Percentiles rank a stretch among this genome's conserved stretches.
Evolutionary conservation across 2,113 vertebrate species (phyloP).

Genomic region (Phodopus roborovskii): DNA sequence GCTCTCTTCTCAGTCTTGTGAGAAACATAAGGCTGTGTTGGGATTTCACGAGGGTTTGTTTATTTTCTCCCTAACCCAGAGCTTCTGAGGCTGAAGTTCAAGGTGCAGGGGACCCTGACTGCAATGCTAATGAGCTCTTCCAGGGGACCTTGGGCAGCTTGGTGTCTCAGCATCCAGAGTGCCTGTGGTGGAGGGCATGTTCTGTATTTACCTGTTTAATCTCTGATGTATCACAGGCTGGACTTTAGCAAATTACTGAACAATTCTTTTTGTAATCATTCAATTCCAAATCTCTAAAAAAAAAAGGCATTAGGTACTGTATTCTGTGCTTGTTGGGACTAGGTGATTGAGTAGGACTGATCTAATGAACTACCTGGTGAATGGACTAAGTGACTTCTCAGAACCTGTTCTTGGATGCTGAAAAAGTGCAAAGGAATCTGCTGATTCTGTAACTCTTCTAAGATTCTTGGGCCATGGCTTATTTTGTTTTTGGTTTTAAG

Average conservation of each 20-base stretch:
- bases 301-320: not conserved
- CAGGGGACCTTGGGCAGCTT: not conserved
- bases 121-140: constrained; percentile 1
- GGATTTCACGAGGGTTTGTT: constrained; percentile 59
- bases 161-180: no score
- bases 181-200: not conserved
- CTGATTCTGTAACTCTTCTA: not conserved
- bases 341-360: not conserved
- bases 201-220: constrained; percentile 1
- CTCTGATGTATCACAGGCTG: not conserved
- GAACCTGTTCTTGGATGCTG: not conserved
- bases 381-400: not conserved
- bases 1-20: not conserved
- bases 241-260: constrained; percentile 20
- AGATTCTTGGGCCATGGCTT: not conserved
- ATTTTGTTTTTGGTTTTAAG: not conserved
- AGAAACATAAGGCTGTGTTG: constrained; percentile 58
- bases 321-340: not conserved
- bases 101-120: not conserved
- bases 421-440: not conserved
- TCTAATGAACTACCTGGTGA: not conserved
- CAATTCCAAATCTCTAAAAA: not conserved
- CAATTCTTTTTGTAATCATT: not conserved
- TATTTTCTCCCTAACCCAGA: constrained; percentile 39
- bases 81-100: constrained; percentile 40